These are phyloP conservation scores for Neodiprion virginianus DNA, from an alignment of 1,140 invertebrate genomes.

Conservation along the genomic window DNA sequence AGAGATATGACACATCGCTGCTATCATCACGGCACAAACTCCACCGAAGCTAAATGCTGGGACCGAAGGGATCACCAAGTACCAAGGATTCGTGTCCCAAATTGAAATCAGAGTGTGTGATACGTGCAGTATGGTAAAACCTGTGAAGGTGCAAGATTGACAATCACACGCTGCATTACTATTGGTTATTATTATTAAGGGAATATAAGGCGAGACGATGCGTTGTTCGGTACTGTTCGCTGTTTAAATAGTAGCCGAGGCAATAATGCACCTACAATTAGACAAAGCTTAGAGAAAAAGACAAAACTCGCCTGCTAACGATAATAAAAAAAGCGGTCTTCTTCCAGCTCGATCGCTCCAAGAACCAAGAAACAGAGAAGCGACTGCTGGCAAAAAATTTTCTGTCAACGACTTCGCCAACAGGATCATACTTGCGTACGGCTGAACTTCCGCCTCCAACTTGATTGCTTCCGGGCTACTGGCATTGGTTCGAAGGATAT, in stretches of 20 bases:
- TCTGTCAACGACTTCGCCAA: constrained; percentile 67
- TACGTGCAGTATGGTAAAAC: not conserved
- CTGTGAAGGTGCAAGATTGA: not conserved
- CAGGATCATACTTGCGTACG: constrained; percentile 65
- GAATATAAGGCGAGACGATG: too few species aligned
- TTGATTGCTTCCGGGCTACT: constrained; percentile 57
- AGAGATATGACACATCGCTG: not conserved
- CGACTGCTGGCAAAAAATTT: constrained; percentile 67
- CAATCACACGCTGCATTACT: too few species aligned
- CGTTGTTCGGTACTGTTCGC: too few species aligned
- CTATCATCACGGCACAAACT: not conserved
- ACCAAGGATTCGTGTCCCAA: not conserved
- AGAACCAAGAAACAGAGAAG: constrained; percentile 72
- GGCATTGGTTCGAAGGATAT: constrained; percentile 59
- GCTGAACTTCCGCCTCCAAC: constrained; percentile 69
- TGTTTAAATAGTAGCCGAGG: too few species aligned
- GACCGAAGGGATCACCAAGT: not conserved
- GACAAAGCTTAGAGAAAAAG: too few species aligned
- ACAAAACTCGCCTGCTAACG: constrained; percentile 59
- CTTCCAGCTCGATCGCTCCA: constrained; percentile 78
- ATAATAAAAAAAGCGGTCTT: constrained; percentile 69
- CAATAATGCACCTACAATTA: too few species aligned
- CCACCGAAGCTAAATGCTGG: not conserved
- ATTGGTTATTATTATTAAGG: too few species aligned
- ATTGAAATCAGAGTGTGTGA: not conserved